These are phyloP conservation scores for Macrostomum lignano DNA, from an alignment of 1,140 invertebrate genomes.

Conservation along the genomic window DNA sequence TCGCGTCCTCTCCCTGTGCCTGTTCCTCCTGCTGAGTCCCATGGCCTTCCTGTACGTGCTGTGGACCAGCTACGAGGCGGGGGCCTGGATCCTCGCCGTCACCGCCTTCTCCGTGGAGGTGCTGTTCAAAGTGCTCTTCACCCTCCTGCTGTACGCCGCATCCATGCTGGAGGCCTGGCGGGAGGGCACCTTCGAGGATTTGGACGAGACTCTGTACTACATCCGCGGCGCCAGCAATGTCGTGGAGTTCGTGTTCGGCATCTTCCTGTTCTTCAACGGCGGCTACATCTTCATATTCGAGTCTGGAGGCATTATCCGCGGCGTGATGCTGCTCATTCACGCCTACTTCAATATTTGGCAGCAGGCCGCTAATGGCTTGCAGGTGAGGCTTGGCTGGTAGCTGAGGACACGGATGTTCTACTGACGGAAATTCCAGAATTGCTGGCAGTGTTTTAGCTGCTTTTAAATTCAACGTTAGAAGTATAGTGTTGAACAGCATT, in stretches of 20 bases:
- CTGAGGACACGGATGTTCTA: too few species aligned
- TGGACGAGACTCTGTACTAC: slow-evolving; percentile 68
- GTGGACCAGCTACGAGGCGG: slow-evolving; percentile 13
- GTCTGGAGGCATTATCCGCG: slow-evolving; percentile 21
- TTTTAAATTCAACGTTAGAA: too few species aligned
- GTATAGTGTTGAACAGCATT: too few species aligned
- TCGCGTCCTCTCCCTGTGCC: slow-evolving; percentile 14
- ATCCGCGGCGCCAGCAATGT: slow-evolving; percentile 46
- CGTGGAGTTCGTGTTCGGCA: slow-evolving; percentile 25
- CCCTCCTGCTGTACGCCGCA: slow-evolving; percentile 31
- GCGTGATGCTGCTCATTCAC: slow-evolving; percentile 60
- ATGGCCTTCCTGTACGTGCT: slow-evolving; percentile 13
- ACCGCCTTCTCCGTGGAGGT: slow-evolving; percentile 22
- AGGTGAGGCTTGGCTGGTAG: too few species aligned
- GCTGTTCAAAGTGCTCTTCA: slow-evolving; percentile 19
- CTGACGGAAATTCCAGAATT: too few species aligned
- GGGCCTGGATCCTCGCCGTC: slow-evolving; percentile 21
- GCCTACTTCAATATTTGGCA: slow-evolving; percentile 92
- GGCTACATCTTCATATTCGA: slow-evolving; percentile 27
- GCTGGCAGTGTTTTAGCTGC: too few species aligned
- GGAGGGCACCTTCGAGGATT: slow-evolving; percentile 50
- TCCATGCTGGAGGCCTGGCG: slow-evolving; percentile 48
- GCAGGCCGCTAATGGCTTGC: slow-evolving; percentile 64
- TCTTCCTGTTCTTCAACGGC: slow-evolving; percentile 26
- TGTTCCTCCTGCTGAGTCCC: slow-evolving; percentile 14